Percentiles rank a stretch among this genome's conserved stretches.
These are phyloP conservation scores for Sebastes hubbsi DNA, from an alignment of 2,797 vertebrate genomes.

Conservation along the genomic window DNA sequence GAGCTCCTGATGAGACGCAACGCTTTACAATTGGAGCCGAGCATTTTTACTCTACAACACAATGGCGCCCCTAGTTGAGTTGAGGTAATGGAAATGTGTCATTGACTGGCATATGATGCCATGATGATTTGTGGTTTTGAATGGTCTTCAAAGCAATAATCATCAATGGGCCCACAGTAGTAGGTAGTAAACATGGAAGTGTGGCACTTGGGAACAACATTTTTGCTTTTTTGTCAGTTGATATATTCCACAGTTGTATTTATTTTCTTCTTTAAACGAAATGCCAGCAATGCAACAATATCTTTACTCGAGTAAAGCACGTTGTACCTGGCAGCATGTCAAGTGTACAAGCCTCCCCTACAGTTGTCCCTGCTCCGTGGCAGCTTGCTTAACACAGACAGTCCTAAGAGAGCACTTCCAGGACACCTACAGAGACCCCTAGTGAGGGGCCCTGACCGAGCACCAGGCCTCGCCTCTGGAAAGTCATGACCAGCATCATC, in stretches of 20 bases:
- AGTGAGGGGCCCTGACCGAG: background rate
- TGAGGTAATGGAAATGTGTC: background rate
- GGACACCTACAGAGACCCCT: background rate
- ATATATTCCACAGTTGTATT: background rate
- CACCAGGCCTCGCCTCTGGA: background rate
- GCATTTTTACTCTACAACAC: background rate
- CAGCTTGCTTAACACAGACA: background rate
- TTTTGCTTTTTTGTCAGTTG: background rate
- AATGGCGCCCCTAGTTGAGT: background rate
- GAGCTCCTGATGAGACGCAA: background rate
- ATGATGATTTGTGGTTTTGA: background rate
- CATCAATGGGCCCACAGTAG: background rate
- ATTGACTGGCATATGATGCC: background rate
- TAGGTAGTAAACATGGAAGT: background rate
- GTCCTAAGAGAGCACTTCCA: constrained; percentile 12
- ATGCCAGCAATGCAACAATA: background rate
- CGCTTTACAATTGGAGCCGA: no score
- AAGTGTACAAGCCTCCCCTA: background rate
- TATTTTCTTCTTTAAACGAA: background rate
- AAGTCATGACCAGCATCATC: constrained; percentile 32
- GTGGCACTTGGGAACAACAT: rapidly evolving
- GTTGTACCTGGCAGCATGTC: background rate
- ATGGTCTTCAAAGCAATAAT: background rate
- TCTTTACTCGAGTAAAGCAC: background rate
- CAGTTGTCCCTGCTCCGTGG: background rate